Percentiles rank a stretch among this genome's conserved stretches.
Evolutionary conservation across 2,888 invertebrate species (phyloP).

Genomic region (Tetrapedia diversipes): DNA sequence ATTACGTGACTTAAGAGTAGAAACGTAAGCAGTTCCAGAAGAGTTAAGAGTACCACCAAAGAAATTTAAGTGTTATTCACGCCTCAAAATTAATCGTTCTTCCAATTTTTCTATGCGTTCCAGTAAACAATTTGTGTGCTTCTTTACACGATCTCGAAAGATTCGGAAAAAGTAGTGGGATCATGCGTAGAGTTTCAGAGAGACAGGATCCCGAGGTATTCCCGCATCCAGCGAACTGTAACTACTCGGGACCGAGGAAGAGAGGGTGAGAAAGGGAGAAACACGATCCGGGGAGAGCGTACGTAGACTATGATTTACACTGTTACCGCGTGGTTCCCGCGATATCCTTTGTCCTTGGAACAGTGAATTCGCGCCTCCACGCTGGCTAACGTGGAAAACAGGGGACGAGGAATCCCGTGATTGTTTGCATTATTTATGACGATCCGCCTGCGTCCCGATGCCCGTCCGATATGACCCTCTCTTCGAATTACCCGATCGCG

Average conservation of each 20-base stretch:
- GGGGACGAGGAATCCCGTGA: constrained; percentile 61
- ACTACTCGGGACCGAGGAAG: constrained; percentile 22
- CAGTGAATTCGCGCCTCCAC: constrained; percentile 68
- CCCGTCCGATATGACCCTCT: constrained; percentile 47
- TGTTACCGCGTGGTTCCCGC: constrained; percentile 56
- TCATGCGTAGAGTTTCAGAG: not conserved
- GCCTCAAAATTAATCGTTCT: too few relatives aligned
- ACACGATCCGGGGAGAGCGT: constrained; percentile 40
- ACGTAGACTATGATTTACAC: constrained; percentile 65
- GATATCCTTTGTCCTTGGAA: constrained; percentile 75
- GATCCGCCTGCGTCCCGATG: constrained; percentile 51
- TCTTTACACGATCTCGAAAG: too few relatives aligned
- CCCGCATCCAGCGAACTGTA: constrained; percentile 27
- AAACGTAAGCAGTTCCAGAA: too few relatives aligned
- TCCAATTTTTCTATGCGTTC: too few relatives aligned
- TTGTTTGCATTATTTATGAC: constrained; percentile 80
- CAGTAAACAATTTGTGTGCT: too few relatives aligned
- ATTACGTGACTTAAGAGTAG: too few relatives aligned
- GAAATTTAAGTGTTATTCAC: too few relatives aligned
- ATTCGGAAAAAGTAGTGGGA: not conserved
- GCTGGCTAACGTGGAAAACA: constrained; percentile 52
- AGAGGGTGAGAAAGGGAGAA: constrained; percentile 45
- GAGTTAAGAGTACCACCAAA: too few relatives aligned
- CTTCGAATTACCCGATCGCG: constrained; percentile 39
- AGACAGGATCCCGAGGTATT: not conserved